A percentile compares a stretch with the other conserved stretches of the same genome.
These are phyloP conservation scores for Solenopsis invicta DNA, from an alignment of 1,140 invertebrate species.

Conservation along the genomic window DNA sequence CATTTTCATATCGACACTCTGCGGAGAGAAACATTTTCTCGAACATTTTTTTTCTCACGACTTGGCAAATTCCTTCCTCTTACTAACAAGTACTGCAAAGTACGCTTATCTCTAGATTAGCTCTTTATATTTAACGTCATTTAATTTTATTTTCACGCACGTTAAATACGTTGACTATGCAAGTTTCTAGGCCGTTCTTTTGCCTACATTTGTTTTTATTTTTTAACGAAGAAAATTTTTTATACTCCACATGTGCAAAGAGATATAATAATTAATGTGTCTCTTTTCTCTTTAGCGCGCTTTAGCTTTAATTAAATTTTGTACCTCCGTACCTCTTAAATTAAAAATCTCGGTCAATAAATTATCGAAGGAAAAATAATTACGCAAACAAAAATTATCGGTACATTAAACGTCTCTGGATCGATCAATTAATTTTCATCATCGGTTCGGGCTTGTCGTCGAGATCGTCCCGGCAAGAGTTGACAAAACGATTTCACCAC, in stretches of 20 bases:
- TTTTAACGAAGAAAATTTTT: neutral
- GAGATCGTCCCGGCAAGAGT: neutral
- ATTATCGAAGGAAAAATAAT: neutral
- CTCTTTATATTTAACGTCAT: neutral
- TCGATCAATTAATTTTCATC: conserved; percentile 1
- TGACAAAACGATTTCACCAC: conserved; percentile 53
- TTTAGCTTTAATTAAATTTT: neutral
- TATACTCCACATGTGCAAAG: too few relatives aligned
- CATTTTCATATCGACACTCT: conserved; percentile 2
- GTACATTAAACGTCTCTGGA: neutral
- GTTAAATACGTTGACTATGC: neutral
- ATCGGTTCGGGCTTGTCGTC: neutral
- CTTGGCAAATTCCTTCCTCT: neutral
- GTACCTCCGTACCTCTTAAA: neutral
- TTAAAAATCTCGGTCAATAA: neutral
- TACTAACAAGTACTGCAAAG: neutral
- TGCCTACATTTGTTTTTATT: too few relatives aligned
- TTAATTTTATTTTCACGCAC: neutral
- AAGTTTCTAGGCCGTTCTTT: neutral
- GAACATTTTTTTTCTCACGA: conserved; percentile 1
- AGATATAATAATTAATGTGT: neutral
- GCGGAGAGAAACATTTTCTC: conserved; percentile 4
- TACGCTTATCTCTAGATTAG: neutral
- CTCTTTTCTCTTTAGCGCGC: too few relatives aligned
- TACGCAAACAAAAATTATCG: conserved; percentile 9